Evolutionary conservation across 2,888 invertebrate species (phyloP).

Genomic region (Listrodromus nycthemerus): DNA sequence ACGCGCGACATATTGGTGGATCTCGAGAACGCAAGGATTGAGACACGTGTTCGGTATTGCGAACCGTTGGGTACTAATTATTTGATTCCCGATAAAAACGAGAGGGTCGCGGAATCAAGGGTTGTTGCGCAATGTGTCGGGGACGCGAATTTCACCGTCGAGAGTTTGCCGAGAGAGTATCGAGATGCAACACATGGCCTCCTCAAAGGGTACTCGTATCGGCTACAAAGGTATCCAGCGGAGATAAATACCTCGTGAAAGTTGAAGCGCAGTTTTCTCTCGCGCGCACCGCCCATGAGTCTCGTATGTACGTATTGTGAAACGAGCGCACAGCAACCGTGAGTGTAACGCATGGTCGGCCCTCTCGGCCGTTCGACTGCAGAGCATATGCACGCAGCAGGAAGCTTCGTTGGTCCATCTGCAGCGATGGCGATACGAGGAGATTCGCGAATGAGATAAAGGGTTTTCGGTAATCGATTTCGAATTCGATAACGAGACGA

Average conservation of each 20-base stretch:
- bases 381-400: constrained; percentile 82
- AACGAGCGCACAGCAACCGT: constrained; percentile 49
- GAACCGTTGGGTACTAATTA: constrained; percentile 50
- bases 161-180: constrained; percentile 29
- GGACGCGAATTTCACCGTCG: constrained; percentile 11
- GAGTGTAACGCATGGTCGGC: constrained; percentile 61
- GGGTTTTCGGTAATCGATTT: constrained; percentile 77
- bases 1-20: background rate
- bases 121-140: background rate
- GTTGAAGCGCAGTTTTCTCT: constrained; percentile 65
- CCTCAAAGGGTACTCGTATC: constrained; percentile 78
- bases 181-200: constrained; percentile 80
- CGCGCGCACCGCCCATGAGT: constrained; percentile 61
- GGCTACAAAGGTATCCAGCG: constrained; percentile 83
- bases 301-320: constrained; percentile 40
- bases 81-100: constrained; percentile 63
- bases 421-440: constrained; percentile 75
- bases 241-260: constrained; percentile 83
- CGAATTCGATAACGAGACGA: constrained; percentile 74
- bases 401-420: constrained; percentile 77
- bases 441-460: constrained; percentile 74
- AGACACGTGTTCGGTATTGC: constrained; percentile 10
- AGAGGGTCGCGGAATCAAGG: constrained; percentile 35
- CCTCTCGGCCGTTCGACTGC: constrained; percentile 45
- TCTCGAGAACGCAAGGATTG: background rate